Percentiles rank a stretch among this genome's conserved stretches.
phyloP scores from a whole-genome alignment of 2,113 vertebrate genomes.

The Propithecus coquereli region DNA sequence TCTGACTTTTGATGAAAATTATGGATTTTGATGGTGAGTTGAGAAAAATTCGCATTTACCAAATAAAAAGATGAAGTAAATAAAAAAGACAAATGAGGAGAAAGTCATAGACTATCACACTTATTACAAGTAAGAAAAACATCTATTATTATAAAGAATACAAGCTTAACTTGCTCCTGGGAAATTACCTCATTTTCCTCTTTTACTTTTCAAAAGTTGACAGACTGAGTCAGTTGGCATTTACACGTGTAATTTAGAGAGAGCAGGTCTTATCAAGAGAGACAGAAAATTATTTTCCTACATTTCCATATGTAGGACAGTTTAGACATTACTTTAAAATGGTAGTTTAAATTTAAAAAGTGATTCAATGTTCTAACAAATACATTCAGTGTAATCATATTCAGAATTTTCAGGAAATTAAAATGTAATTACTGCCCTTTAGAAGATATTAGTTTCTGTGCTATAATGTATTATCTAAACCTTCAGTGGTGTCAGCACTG shows the following conservation, averaged over 20 bases:
- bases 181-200: constrained; percentile 22
- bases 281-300: constrained; percentile 12
- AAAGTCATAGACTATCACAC: neutral
- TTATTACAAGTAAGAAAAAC: neutral
- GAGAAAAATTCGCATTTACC: neutral
- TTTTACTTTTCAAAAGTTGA: constrained; percentile 48
- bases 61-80: constrained; percentile 9
- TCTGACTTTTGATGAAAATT: constrained; percentile 8
- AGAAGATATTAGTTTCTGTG: neutral
- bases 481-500: neutral
- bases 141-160: neutral
- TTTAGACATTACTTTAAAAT: constrained; percentile 14
- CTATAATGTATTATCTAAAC: neutral
- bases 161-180: neutral
- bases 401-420: constrained; percentile 46
- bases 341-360: constrained; percentile 8
- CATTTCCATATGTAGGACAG: neutral
- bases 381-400: neutral
- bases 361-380: neutral
- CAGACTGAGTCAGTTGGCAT: neutral
- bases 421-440: constrained; percentile 6
- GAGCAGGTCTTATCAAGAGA: neutral
- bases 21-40: neutral
- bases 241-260: constrained; percentile 36
- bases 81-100: neutral